Evolutionary conservation across 2,113 vertebrate species (phyloP).

Genomic region (Felis chaus): DNA sequence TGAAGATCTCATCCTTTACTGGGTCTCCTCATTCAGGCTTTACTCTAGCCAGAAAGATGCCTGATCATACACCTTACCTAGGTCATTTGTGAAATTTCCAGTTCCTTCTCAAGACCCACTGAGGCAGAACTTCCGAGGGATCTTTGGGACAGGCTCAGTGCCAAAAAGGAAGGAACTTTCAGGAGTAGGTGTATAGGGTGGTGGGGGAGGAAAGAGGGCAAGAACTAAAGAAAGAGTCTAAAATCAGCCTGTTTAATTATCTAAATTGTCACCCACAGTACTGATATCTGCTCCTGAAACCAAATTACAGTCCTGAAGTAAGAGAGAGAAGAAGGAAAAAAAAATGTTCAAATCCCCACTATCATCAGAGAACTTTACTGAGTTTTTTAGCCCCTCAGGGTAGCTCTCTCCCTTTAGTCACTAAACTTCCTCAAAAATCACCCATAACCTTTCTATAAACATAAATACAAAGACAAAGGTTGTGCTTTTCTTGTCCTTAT

Average conservation of each 20-base stretch:
- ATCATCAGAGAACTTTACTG: not conserved
- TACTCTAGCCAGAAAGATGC: not conserved
- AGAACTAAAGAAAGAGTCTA: not conserved
- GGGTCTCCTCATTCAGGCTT: not conserved
- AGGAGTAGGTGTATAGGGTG: not conserved
- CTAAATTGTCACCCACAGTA: not conserved
- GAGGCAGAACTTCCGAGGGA: not conserved
- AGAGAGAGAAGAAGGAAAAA: not conserved
- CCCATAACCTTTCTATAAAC: not conserved
- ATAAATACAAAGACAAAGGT: not conserved
- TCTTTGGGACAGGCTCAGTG: not conserved
- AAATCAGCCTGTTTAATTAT: not conserved
- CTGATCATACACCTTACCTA: not conserved
- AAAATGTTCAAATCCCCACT: not conserved
- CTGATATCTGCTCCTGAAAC: not conserved
- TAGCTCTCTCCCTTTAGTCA: not conserved
- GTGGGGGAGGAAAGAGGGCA: rapidly evolving
- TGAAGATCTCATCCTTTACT: not conserved
- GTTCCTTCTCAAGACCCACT: not conserved
- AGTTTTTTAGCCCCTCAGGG: not conserved
- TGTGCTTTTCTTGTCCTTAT: not conserved
- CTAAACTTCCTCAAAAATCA: not conserved
- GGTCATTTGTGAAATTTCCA: not conserved
- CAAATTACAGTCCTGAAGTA: not conserved
- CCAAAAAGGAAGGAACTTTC: not conserved